A percentile compares a stretch with the other conserved stretches of the same genome.
phyloP scores from a whole-genome alignment of 2,888 invertebrate genomes.

The Trichacis sp. region DNA sequence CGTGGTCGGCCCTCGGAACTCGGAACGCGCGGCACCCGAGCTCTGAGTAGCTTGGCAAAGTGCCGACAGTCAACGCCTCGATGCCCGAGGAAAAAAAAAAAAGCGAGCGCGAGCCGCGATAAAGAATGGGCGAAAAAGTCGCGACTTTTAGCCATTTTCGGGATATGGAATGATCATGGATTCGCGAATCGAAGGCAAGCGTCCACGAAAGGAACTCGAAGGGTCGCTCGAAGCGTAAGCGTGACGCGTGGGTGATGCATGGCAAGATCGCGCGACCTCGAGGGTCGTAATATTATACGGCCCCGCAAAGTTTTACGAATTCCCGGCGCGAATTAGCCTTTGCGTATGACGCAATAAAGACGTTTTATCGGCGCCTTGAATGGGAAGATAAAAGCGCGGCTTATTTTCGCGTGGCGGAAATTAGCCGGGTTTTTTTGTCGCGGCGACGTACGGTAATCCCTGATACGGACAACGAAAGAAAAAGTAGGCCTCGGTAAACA shows the following conservation, averaged over 20 bases:
- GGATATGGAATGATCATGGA: no score
- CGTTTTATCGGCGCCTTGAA: constrained; percentile 21
- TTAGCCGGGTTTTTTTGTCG: no score
- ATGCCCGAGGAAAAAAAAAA: constrained; percentile 41
- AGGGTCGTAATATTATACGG: no score
- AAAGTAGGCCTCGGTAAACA: constrained; percentile 29
- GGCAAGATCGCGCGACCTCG: constrained; percentile 16
- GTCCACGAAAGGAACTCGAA: no score
- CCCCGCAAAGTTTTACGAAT: no score
- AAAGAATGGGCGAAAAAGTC: constrained; percentile 34
- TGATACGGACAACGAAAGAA: no score
- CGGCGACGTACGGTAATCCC: no score
- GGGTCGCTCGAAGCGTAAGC: constrained; percentile 17
- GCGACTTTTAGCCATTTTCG: no score
- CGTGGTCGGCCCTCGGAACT: constrained; percentile 42
- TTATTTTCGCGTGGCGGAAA: no score
- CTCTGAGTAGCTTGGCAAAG: constrained; percentile 51
- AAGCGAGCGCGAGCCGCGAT: constrained; percentile 45
- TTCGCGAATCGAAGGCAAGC: no score
- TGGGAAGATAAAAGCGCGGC: constrained; percentile 12
- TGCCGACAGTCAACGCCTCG: constrained; percentile 51
- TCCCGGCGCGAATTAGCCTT: no score
- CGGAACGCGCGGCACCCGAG: constrained; percentile 27
- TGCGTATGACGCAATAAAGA: constrained; percentile 33
- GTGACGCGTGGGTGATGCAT: constrained; percentile 36